Base-by-base conservation (phyloP, 2,797 vertebrate species). In the Chlorospingus flavigularis region DNA sequence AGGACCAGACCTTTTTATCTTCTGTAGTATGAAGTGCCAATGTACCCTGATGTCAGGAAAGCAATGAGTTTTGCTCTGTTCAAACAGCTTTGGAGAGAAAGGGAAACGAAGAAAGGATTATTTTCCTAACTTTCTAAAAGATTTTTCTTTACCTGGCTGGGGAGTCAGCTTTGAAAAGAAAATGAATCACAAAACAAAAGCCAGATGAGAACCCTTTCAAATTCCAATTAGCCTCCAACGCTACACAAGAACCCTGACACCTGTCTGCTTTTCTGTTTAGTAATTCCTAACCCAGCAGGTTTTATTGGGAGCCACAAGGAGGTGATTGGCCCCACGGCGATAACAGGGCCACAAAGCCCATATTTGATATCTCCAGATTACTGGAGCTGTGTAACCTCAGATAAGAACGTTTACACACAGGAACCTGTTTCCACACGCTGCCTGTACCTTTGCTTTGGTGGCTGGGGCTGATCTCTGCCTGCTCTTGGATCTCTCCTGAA, bases 401-500 rank as follows among this genome's bases (percentile, higher is more conserved):
- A 76, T 81, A 89, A 95, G 48, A 50, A 39, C 7, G 1, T n/a
- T 60, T 12, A 65, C 57, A 47, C 53, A 20, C 4, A 33, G 30
- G 17, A 54, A 17, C 31, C 60, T 2, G 35, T 18, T 45, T 30
- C 45, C 66, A 35, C 57, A 31, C 0, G 2, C 28, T 14, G 68
- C 3, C 6, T 8, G 19, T 98, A 98, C 98, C 98, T 99, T 99
- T 57, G 98, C 95, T 96, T 97, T 95, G 92, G 37, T 95, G 86
- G 94, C 37, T 8, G 97, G 96, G 40, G 96, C 95, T 30, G 97
- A 94, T 86, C 97, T 96, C 79, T 98, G 97, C 84, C 97, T 95
- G 96, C 95, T 97, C 88, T 97, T 98, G 10, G 90, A 96, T 95
- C 98, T 97, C 77, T 99, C 98, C 48, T 96, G 99, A 87, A 98